A percentile compares a stretch with the other conserved stretches of the same genome.
Conservation (phyloP, 2,888 invertebrate species). For the Lasioglossum vierecki region DNA sequence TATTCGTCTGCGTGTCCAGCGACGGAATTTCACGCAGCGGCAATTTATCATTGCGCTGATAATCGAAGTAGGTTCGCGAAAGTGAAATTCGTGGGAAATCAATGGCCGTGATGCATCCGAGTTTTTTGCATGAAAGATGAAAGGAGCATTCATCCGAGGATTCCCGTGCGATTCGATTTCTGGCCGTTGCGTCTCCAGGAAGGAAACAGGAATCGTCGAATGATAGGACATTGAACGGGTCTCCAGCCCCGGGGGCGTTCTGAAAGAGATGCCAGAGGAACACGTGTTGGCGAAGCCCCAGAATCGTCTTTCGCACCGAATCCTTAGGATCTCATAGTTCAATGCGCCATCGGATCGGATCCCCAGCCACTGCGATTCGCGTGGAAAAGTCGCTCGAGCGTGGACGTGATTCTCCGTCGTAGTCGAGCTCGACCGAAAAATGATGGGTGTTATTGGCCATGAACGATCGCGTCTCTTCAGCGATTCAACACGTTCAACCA, state of each 20-base stretch:
- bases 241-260: conserved; percentile 4
- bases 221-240: conserved; percentile 48
- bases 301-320: conserved; percentile 52
- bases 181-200: not conserved
- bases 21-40: too few relatives aligned
- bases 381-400: conserved; percentile 32
- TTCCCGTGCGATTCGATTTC: not conserved
- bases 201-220: conserved; percentile 19
- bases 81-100: not conserved
- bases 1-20: too few relatives aligned
- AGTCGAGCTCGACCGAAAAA: conserved; percentile 27
- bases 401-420: not conserved
- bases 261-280: conserved; percentile 49
- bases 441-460: conserved; percentile 5
- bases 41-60: not conserved
- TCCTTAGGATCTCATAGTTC: conserved; percentile 61
- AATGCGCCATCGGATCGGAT: conserved; percentile 25
- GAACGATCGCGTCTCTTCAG: not conserved
- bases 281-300: conserved; percentile 65
- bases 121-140: not conserved
- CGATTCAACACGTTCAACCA: not conserved
- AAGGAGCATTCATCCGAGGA: not conserved
- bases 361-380: conserved; percentile 20
- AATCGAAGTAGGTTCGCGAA: not conserved
- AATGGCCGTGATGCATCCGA: not conserved